These are phyloP conservation scores for Cichlasoma orientale DNA, from an alignment of 2,797 vertebrate genomes.

Conservation along the genomic window DNA sequence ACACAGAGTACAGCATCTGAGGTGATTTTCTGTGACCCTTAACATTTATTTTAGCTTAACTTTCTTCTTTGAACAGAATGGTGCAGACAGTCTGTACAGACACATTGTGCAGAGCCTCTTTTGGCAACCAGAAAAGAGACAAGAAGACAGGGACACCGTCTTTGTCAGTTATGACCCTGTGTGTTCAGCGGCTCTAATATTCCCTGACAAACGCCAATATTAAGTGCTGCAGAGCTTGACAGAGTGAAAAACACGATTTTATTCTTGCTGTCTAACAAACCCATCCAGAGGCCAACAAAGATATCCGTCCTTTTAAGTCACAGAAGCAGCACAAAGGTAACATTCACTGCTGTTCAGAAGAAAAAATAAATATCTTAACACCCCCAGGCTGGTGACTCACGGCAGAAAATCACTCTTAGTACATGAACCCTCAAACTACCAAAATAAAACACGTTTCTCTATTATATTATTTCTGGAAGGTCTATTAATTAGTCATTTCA, in stretches of 20 bases:
- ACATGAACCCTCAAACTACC: slow-evolving; percentile 1
- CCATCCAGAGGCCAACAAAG: slow-evolving; percentile 24
- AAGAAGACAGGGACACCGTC: slow-evolving; percentile 13
- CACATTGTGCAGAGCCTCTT: slow-evolving; percentile 52
- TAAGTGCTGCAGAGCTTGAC: slow-evolving; percentile 29
- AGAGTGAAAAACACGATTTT: slow-evolving; percentile 17
- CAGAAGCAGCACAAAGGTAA: slow-evolving; percentile 11
- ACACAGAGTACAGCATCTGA: neutral
- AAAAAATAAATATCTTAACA: neutral
- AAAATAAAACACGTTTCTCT: neutral
- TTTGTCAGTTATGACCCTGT: slow-evolving; percentile 53
- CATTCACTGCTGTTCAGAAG: slow-evolving; percentile 19
- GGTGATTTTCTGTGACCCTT: slow-evolving; percentile 12
- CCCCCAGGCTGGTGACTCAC: slow-evolving; percentile 35
- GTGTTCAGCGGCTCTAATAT: slow-evolving; percentile 45
- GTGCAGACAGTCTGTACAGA: slow-evolving; percentile 68
- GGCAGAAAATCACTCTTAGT: slow-evolving; percentile 24
- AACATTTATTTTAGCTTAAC: slow-evolving; percentile 16
- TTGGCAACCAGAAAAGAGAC: slow-evolving; percentile 27
- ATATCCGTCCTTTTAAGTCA: slow-evolving; percentile 41
- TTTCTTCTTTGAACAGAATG: slow-evolving; percentile 39
- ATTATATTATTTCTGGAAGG: neutral
- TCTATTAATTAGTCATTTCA: neutral
- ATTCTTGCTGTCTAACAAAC: slow-evolving; percentile 17
- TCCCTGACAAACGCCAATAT: slow-evolving; percentile 50